phyloP scores from a whole-genome alignment of 2,113 vertebrate species.

The Lepisosteus oculatus region DNA sequence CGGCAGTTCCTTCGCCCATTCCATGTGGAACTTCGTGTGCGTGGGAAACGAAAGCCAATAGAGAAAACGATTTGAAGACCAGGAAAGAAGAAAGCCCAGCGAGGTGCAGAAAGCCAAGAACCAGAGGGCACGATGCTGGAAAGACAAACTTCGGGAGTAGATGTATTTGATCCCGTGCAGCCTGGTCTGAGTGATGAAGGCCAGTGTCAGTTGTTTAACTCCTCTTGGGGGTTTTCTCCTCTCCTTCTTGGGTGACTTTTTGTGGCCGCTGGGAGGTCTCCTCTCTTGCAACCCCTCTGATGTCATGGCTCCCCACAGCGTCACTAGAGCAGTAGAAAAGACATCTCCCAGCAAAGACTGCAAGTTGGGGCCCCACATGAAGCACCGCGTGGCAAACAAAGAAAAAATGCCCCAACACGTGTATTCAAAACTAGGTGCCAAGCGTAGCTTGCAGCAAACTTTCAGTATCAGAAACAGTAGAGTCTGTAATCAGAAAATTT shows the following conservation, averaged over 20 bases:
- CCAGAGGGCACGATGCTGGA: constrained; percentile 83
- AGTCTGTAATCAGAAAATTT: constrained; percentile 23
- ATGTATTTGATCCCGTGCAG: constrained; percentile 86
- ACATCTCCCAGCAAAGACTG: constrained; percentile 69
- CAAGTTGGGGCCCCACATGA: constrained; percentile 66
- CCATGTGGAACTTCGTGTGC: constrained; percentile 84
- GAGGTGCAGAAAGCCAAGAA: constrained; percentile 86
- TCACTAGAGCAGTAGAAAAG: constrained; percentile 59
- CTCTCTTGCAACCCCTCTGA: constrained; percentile 58
- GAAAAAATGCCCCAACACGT: constrained; percentile 45
- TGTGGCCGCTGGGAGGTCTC: constrained; percentile 47
- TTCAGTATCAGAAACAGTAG: too few species aligned
- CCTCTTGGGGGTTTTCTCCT: constrained; percentile 1
- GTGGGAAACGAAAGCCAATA: constrained; percentile 94
- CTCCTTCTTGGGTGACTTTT: not conserved
- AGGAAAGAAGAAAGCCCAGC: constrained; percentile 85
- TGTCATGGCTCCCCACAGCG: constrained; percentile 68
- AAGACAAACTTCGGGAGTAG: constrained; percentile 69
- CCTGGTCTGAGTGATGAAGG: constrained; percentile 70
- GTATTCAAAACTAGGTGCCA: constrained; percentile 43
- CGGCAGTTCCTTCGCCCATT: constrained; percentile 89
- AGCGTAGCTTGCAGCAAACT: too few species aligned
- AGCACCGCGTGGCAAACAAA: constrained; percentile 52
- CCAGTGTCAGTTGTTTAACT: constrained; percentile 38
- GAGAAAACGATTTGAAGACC: constrained; percentile 91